phyloP scores from a whole-genome alignment of 2,113 vertebrate genomes.

The Mustelus asterias region DNA sequence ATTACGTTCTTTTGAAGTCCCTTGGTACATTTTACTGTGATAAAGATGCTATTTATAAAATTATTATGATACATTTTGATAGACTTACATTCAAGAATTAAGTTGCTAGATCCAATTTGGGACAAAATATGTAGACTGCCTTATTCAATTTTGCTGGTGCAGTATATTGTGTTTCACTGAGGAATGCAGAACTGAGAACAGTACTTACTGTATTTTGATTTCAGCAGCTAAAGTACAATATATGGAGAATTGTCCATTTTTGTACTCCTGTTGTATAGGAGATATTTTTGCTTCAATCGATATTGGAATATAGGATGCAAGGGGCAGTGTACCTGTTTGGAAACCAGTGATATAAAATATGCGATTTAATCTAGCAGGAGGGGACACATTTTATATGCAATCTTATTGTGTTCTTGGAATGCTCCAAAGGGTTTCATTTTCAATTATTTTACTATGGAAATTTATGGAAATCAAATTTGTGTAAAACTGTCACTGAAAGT shows the following conservation, averaged over 20 bases:
- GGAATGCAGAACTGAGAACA: not conserved
- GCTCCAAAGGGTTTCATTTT: not conserved
- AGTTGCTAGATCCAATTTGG: not conserved
- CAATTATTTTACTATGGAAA: not conserved
- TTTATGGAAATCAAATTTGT: not conserved
- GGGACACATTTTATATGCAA: not conserved
- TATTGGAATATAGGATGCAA: not conserved
- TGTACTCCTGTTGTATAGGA: not conserved
- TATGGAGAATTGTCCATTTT: not conserved
- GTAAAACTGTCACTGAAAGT: not conserved
- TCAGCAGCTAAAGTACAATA: not conserved
- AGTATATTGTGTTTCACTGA: not conserved
- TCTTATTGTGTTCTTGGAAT: not conserved
- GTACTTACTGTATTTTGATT: not conserved
- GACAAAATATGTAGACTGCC: not conserved
- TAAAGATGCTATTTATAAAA: not conserved
- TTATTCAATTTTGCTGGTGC: not conserved
- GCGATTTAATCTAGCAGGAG: too few relatives aligned
- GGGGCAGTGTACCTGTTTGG: not conserved
- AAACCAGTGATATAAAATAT: not conserved
- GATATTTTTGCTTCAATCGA: not conserved
- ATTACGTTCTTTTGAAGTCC: not conserved
- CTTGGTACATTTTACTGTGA: not conserved
- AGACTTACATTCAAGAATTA: not conserved
- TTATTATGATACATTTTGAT: not conserved